Percentiles rank a stretch among this genome's conserved stretches.
Evolutionary conservation across 2,797 vertebrate genomes (phyloP).

Genomic region (Danio aesculapii): DNA sequence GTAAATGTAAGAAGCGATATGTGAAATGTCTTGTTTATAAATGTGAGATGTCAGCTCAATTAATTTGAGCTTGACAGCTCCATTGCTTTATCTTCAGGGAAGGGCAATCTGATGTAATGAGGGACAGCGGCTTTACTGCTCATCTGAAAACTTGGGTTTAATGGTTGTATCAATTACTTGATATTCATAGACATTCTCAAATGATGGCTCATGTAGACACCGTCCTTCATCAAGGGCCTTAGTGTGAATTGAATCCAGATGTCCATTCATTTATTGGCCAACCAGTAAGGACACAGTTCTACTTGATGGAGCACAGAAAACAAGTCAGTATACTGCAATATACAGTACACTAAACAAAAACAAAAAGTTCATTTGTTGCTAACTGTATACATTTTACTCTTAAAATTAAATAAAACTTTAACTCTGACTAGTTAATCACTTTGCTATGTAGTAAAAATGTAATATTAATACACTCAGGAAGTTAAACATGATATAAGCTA

Average conservation of each 20-base stretch:
- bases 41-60: not conserved
- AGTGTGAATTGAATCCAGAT: constrained; percentile 2
- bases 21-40: constrained; percentile 9
- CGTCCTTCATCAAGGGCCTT: not conserved
- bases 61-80: not conserved
- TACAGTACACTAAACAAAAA: not conserved
- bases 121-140: not conserved
- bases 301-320: not conserved
- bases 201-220: not conserved
- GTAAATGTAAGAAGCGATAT: not conserved
- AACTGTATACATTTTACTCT: no score
- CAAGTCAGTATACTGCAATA: not conserved
- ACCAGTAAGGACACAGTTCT: not conserved
- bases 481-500: no score
- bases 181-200: constrained; percentile 7
- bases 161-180: constrained; percentile 6
- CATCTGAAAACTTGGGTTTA: not conserved
- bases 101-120: constrained; percentile 12
- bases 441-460: no score
- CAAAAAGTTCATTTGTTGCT: no score
- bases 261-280: not conserved
- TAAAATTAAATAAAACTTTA: no score
- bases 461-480: no score
- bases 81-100: constrained; percentile 12
- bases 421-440: no score